Evolutionary conservation across 2,797 vertebrate species (phyloP).

Genomic region (Dendrocincla tyrannina): DNA sequence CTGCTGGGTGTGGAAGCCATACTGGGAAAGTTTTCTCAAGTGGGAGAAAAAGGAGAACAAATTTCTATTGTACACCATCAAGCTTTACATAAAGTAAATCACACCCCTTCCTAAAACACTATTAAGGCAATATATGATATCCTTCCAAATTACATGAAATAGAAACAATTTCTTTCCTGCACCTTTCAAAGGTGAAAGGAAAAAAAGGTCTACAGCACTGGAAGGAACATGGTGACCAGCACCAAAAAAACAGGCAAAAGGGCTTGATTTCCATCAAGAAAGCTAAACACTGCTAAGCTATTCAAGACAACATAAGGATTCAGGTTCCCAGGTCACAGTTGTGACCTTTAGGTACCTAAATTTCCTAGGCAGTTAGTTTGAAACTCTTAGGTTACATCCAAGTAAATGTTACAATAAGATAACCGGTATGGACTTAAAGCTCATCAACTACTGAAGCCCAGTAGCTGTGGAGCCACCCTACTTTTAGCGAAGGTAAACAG

Average conservation of each 20-base stretch:
- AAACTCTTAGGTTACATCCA: slow-evolving; percentile 19
- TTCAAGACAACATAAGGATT: neutral
- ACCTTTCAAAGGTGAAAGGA: neutral
- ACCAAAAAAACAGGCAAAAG: neutral
- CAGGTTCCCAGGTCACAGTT: neutral
- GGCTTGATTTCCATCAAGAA: neutral
- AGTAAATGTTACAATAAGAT: neutral
- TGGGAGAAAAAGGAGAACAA: neutral
- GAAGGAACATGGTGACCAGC: neutral
- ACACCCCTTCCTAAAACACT: neutral
- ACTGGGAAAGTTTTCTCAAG: neutral
- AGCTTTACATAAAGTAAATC: neutral
- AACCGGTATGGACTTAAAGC: neutral
- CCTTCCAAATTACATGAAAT: neutral
- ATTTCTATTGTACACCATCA: neutral
- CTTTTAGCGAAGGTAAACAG: neutral
- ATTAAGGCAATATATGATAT: neutral
- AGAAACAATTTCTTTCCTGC: neutral
- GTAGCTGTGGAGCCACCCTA: neutral
- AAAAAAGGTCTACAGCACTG: neutral
- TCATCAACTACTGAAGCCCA: neutral
- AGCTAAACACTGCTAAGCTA: neutral
- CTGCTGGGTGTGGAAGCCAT: neutral
- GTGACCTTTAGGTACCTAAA: neutral
- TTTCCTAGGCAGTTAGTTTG: neutral